Conservation (phyloP, 2,797 vertebrate genomes). For the Eupleurogrammus muticus region DNA sequence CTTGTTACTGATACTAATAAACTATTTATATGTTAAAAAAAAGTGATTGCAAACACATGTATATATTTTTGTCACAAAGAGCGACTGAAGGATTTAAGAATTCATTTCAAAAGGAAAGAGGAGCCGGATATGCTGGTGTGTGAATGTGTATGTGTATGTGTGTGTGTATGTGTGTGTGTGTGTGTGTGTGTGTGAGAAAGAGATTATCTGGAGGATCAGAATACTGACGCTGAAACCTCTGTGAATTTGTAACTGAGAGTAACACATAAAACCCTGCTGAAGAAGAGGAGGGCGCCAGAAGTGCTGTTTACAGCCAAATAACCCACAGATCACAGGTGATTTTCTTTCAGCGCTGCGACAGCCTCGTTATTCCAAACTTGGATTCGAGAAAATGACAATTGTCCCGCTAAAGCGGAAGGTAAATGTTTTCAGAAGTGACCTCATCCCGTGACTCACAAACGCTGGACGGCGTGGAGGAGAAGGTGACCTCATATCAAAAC, state of each 20-base stretch:
- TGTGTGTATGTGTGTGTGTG: constrained; percentile 14
- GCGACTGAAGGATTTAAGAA: constrained; percentile 12
- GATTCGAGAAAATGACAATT: constrained; percentile 29
- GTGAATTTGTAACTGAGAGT: constrained; percentile 45
- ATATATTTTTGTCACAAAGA: not conserved
- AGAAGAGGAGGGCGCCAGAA: not conserved
- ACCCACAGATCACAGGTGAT: constrained; percentile 3
- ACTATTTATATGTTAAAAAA: constrained; percentile 73
- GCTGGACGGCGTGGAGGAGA: constrained; percentile 3
- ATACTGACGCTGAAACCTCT: constrained; percentile 47
- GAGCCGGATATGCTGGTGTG: constrained; percentile 12
- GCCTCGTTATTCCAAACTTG: constrained; percentile 18
- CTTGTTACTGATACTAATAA: constrained; percentile 75
- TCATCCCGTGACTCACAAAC: constrained; percentile 17
- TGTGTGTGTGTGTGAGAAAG: constrained; percentile 23
- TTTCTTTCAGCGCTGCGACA: constrained; percentile 3
- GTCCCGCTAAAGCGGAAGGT: constrained; percentile 21
- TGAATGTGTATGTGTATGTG: constrained; percentile 1
- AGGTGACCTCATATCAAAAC: constrained; percentile 46
- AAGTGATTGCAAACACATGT: constrained; percentile 9
- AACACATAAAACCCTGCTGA: constrained; percentile 1
- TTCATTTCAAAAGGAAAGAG: constrained; percentile 17
- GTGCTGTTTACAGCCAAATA: constrained; percentile 3
- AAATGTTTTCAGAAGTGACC: constrained; percentile 48
- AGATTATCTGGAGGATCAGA: constrained; percentile 53